Evolutionary conservation across 1,140 invertebrate genomes (phyloP).

Genomic region (Trichonephila clavata): DNA sequence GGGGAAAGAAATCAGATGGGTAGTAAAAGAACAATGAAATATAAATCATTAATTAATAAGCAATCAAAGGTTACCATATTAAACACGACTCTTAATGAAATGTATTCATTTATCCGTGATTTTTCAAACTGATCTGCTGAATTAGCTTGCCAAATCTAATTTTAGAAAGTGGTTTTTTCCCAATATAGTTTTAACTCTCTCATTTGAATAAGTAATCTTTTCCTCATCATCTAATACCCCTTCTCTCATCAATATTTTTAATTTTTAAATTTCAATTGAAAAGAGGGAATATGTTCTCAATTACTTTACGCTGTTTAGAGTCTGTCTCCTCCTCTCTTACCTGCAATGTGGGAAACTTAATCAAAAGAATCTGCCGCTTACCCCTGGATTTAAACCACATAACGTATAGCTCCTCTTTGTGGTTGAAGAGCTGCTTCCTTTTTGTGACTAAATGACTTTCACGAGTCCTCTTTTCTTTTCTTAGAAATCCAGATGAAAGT

Average conservation of each 20-base stretch:
- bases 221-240: background rate
- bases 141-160: conserved; percentile 21
- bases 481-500: conserved; percentile 19
- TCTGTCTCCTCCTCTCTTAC: background rate
- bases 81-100: background rate
- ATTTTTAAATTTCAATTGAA: conserved; percentile 22
- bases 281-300: conserved; percentile 50
- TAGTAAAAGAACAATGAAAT: no score
- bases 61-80: no score
- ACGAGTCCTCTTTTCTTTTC: conserved; percentile 18
- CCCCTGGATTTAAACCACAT: background rate
- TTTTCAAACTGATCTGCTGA: background rate
- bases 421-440: conserved; percentile 11
- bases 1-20: no score
- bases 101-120: background rate
- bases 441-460: conserved; percentile 29
- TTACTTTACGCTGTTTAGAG: conserved; percentile 42
- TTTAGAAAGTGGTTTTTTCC: conserved; percentile 2
- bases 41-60: no score
- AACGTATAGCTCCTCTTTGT: background rate
- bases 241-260: conserved; percentile 6
- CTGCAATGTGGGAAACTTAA: background rate
- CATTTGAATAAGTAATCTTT: background rate
- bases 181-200: background rate
- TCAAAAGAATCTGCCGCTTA: conserved; percentile 46